Percentiles rank a stretch among this genome's conserved stretches.
phyloP scores from a whole-genome alignment of 2,888 invertebrate species.

The Trichacis sp. region DNA sequence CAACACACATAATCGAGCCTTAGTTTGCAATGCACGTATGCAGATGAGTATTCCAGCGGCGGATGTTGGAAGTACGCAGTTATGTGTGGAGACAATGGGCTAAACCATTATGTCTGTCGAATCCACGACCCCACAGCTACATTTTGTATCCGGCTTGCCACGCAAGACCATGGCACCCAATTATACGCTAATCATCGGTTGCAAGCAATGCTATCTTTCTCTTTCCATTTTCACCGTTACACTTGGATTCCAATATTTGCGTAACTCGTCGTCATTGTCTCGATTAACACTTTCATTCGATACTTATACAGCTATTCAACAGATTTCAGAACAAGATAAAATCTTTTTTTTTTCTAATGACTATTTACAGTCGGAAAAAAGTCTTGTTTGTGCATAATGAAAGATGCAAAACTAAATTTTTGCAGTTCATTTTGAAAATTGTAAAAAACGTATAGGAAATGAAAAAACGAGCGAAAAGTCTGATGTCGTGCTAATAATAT shows the following conservation, averaged over 20 bases:
- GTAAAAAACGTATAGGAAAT: no score
- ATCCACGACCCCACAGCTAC: conserved; percentile 61
- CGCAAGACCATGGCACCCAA: conserved; percentile 47
- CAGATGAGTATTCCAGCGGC: conserved; percentile 59
- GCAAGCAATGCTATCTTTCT: conserved; percentile 33
- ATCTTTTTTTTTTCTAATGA: no score
- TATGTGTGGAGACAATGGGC: conserved; percentile 56
- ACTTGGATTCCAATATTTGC: conserved; percentile 25
- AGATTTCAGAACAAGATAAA: no score
- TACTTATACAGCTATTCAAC: not conserved
- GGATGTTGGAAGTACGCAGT: conserved; percentile 60
- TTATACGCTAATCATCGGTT: conserved; percentile 61
- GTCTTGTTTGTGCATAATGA: no score
- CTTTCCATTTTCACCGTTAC: conserved; percentile 11
- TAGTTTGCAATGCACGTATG: conserved; percentile 52
- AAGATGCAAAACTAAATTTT: no score
- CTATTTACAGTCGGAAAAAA: no score
- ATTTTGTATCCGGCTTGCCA: no score
- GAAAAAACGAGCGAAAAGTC: no score
- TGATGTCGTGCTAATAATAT: no score
- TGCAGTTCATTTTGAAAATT: no score
- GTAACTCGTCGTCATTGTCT: conserved; percentile 28
- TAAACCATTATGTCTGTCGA: conserved; percentile 60
- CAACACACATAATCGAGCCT: conserved; percentile 27
- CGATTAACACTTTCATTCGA: conserved; percentile 24